Percentiles rank a stretch among this genome's conserved stretches.
Conservation (phyloP, 2,888 invertebrate species). For the Amaurobius ferox region DNA sequence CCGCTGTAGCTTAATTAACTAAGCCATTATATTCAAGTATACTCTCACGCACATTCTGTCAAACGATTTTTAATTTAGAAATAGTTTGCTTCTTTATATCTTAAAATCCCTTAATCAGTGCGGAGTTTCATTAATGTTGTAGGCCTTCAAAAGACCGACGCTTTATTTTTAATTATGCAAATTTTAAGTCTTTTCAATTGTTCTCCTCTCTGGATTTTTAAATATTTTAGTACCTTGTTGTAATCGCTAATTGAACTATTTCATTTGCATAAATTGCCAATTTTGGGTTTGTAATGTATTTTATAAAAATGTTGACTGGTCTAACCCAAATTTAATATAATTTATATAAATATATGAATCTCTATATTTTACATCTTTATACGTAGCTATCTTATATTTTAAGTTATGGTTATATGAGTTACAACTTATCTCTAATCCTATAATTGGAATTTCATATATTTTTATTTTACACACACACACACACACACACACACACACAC, state of each 20-base stretch:
- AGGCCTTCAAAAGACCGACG: not conserved
- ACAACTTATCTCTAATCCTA: too few relatives aligned
- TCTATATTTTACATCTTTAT: too few relatives aligned
- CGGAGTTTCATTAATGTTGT: conserved; percentile 10
- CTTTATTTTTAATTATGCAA: not conserved
- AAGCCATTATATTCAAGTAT: conserved; percentile 15
- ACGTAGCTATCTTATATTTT: too few relatives aligned
- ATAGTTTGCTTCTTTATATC: conserved; percentile 6
- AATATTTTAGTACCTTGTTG: not conserved
- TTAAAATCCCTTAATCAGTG: conserved; percentile 26
- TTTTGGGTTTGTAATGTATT: too few relatives aligned
- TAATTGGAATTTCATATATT: too few relatives aligned
- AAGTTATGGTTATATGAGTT: too few relatives aligned
- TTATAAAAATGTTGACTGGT: too few relatives aligned
- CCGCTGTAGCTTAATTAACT: not conserved
- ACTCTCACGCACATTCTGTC: conserved; percentile 19
- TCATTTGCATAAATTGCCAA: not conserved
- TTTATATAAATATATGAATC: too few relatives aligned
- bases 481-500: too few relatives aligned
- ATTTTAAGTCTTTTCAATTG: not conserved
- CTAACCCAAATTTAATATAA: too few relatives aligned
- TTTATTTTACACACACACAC: too few relatives aligned
- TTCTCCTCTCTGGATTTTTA: not conserved
- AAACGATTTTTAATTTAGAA: conserved; percentile 18
- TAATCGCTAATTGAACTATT: not conserved